Base-by-base conservation (phyloP, 2,113 vertebrate species). In the Chlorodrepanis virens region DNA sequence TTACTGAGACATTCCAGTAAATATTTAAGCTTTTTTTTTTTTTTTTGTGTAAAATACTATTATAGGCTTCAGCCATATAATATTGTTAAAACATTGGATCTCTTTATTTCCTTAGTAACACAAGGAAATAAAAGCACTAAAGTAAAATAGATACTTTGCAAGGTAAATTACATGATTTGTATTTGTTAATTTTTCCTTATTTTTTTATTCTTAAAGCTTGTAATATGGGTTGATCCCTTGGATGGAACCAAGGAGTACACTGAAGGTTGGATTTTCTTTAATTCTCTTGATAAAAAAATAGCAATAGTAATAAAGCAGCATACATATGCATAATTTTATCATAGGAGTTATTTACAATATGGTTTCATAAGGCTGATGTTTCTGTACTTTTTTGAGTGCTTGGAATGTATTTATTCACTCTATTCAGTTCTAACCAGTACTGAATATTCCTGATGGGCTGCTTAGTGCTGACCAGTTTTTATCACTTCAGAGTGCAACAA, bases 181-280 rank as follows among this genome's bases (percentile, higher is more conserved):
- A 59, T 95, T 69, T 72, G 35, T 70, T 94, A 59, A 87, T 86
- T 83, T 88, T 84, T 65, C 10, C 53, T 86, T 9, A n/a, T 56
- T 39, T 37, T 37, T 63, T 88, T 50, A 93, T 21, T 97, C 53
- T 90, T 77, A 83, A 87, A 99, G 99, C 98, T 99, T 28, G 99
- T 99, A 54, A 99, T 99, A 85, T 99, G 99, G 99, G 99, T 99
- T 22, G 99, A 99, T 96, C 99, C 99, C 64, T 97, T 99, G 67
- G 99, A 99, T 93, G 99, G 99, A 72, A 99, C 99, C 65, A 99
- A 99, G 96, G 99, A 99, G 92, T 99, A 99, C 78, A 99, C 99
- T 29, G 99, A 99, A 99, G 99, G 99, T 99, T 91, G 87, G 98
- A 94, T 65, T 96, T 56, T 95, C 39, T 93, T 94, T 93, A 53